Base-by-base conservation (phyloP, 2,888 invertebrate genomes). In the Candidula unifasciata region DNA sequence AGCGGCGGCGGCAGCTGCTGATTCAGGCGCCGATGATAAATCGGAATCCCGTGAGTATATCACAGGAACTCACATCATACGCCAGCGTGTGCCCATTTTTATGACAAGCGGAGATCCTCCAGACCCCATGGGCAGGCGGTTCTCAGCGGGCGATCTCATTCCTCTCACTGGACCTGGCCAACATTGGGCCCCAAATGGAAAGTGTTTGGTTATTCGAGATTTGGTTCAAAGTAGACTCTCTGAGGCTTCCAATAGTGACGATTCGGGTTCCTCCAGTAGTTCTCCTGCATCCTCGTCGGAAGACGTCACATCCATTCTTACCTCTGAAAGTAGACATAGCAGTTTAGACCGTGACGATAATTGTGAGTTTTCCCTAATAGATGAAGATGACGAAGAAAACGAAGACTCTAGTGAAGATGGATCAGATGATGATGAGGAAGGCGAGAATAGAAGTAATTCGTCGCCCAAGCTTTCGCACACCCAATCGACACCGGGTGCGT, bases 361-460 rank as follows among this genome's bases (percentile, higher is more conserved):
- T 2, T 71, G 30, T 44, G 64, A 82, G 13, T 57, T 73, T 44
- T 57, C 73, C 6, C 33, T 64, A 2, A 64, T 60, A 35, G 82
- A 82, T 10, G 82, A 82, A 3, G 82, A 82, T 30, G 76, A 82
- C 27, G 82, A 82, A 18, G 83, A n/a, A n/a, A n/a, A 83, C 18
- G 83, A 80, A 18, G 74, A 84, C 3, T n/a, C 68, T 3, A n/a
- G 21, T 24, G 74, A 71, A 3, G 79, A 79, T 30, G 81, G n/a
- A 8, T 35, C 57, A 13, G 37, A 68, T 10, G 74, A 82, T 52
- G 54, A 64, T 3, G 71, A 81, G 35, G 71, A 81, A 13, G 81
- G 73, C 3, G 64, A 10, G 5, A 33, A 35, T 30, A 3, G 57
- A 2, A 27, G 5, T 33, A n/a, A n/a, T 33, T 8, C 52, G 3